phyloP scores from a whole-genome alignment of 2,113 vertebrate species.

The Nestor notabilis region DNA sequence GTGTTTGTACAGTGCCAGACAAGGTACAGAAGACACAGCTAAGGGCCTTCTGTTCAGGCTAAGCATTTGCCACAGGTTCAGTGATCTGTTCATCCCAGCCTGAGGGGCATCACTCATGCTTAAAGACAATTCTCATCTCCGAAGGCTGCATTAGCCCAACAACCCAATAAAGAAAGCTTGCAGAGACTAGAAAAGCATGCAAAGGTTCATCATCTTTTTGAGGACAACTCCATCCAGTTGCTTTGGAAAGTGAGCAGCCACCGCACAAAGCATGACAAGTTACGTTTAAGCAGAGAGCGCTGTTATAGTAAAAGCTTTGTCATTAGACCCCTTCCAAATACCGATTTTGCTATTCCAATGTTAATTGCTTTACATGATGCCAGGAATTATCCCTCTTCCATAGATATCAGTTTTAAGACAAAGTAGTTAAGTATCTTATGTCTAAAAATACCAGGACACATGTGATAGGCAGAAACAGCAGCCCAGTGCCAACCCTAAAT shows the following conservation, averaged over 20 bases:
- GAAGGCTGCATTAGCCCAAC: background rate
- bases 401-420: constrained; percentile 12
- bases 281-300: background rate
- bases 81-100: background rate
- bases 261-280: background rate
- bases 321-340: background rate
- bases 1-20: background rate
- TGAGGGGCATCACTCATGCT: background rate
- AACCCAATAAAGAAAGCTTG: constrained; percentile 33
- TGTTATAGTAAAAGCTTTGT: background rate
- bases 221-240: background rate
- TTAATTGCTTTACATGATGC: background rate
- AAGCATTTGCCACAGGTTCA: background rate
- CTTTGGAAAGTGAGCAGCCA: background rate
- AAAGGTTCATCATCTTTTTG: background rate
- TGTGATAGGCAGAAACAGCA: background rate
- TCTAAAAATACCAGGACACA: constrained; percentile 37
- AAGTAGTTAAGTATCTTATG: constrained; percentile 53
- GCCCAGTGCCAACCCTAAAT: background rate
- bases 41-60: background rate
- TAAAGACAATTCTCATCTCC: background rate
- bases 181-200: constrained; percentile 12
- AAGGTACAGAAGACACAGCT: background rate
- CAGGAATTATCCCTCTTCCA: constrained; percentile 30
- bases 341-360: background rate